Base-by-base conservation (phyloP, 2,888 invertebrate genomes). In the Parelbella ahira region DNA sequence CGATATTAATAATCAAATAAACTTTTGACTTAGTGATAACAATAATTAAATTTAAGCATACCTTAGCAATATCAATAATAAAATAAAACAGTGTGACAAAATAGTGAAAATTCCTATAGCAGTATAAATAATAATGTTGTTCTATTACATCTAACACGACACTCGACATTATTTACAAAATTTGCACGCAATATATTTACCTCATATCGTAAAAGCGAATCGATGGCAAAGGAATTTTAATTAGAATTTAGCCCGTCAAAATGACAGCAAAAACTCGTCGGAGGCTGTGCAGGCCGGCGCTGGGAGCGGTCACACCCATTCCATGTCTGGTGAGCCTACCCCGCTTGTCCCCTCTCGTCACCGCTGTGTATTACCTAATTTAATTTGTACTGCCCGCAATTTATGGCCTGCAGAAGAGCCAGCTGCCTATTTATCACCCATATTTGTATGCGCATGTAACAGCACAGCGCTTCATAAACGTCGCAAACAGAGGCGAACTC, bases 331-430 rank as follows among this genome's bases (percentile, higher is more conserved):
- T 57, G 67, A 62, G 69, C 68, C 68, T 68, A 60, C 63, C 67
- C 62, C 48, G 67, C 68, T 70, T 77, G 81, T 77, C 80, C 73
- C 68, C 63, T 67, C 79, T 81, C 81, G 82, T 82, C 84, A 84
- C 78, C 65, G 68, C 63, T 72, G 73, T 76, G 81, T 81, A 83
- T 84, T 81, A 84, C 82, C 83, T 86, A 86, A 86, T 86, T 86
- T 84, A 84, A 86, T 86, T 86, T 83, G 84, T 81, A 78, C 72
- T 73, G 75, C 61, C 70, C 77, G 63, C 77, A 83, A 86, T 84
- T 84, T 84, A 84, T 82, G 75, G 74, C 66, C 64, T 60, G 54
- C 73, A 71, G 74, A 76, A 77, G 75, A 73, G 75, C 73, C 67
- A 72, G 69, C 75, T 70, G 72, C 65, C 63, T 68, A 68, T 71